Percentiles rank a stretch among this genome's conserved stretches.
These are phyloP conservation scores for Enchytraeus crypticus DNA, from an alignment of 2,888 invertebrate genomes.

Conservation along the genomic window DNA sequence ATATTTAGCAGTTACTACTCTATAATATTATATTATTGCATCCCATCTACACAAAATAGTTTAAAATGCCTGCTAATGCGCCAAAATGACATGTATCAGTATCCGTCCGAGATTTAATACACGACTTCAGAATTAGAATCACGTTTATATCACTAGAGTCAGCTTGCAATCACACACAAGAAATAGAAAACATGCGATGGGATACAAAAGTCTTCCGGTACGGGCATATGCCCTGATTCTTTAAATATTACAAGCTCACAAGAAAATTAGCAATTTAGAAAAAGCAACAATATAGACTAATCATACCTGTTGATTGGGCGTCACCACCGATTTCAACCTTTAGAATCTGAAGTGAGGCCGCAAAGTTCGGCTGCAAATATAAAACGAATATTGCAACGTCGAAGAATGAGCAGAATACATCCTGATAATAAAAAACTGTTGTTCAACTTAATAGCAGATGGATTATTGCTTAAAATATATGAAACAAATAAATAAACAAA, in stretches of 20 bases:
- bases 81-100: too few relatives aligned
- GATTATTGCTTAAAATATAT: not conserved
- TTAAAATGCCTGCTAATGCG: too few relatives aligned
- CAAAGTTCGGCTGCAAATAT: slow-evolving; percentile 38
- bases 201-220: too few relatives aligned
- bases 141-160: too few relatives aligned
- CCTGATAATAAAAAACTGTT: not conserved
- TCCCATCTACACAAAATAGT: too few relatives aligned
- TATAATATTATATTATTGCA: too few relatives aligned
- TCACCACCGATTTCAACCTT: slow-evolving; percentile 51
- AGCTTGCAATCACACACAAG: too few relatives aligned
- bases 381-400: not conserved
- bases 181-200: too few relatives aligned
- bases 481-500: not conserved
- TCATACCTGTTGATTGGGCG: slow-evolving; percentile 42
- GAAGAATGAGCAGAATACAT: not conserved
- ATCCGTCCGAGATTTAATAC: not conserved
- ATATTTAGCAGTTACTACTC: too few relatives aligned
- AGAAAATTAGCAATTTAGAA: not conserved
- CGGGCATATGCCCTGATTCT: too few relatives aligned
- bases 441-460: not conserved
- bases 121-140: not conserved
- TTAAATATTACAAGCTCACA: too few relatives aligned
- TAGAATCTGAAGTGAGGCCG: slow-evolving; percentile 45
- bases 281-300: not conserved